These are phyloP conservation scores for Andrena bucephala DNA, from an alignment of 2,888 invertebrate species.

Conservation along the genomic window DNA sequence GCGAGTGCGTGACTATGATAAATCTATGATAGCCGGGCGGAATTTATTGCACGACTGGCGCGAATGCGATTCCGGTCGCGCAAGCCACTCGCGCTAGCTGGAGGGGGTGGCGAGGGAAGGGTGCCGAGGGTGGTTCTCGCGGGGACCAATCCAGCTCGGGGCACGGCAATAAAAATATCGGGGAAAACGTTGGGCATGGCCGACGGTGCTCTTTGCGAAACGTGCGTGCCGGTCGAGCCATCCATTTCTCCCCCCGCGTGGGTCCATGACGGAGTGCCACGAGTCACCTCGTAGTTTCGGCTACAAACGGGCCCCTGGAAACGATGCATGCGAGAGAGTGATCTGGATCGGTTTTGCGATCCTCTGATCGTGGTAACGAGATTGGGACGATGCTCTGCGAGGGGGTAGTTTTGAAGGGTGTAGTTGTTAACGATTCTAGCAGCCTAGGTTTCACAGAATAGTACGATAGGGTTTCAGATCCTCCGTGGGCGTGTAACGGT, in stretches of 20 bases:
- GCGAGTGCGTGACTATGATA: conserved; percentile 82
- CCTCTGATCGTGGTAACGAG: not conserved
- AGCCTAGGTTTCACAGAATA: no score
- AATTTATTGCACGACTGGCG: conserved; percentile 79
- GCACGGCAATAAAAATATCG: conserved; percentile 77
- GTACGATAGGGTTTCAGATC: no score
- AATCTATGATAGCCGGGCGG: conserved; percentile 76
- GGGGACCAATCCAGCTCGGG: conserved; percentile 73
- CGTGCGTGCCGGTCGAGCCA: conserved; percentile 42
- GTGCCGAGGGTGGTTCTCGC: conserved; percentile 56
- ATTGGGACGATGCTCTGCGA: no score
- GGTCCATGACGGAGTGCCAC: conserved; percentile 46
- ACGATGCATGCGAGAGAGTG: not conserved
- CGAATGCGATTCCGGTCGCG: conserved; percentile 76
- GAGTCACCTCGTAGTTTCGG: not conserved
- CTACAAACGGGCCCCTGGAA: not conserved
- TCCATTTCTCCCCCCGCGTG: conserved; percentile 46
- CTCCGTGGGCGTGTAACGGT: no score
- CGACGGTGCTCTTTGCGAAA: conserved; percentile 48
- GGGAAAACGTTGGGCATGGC: conserved; percentile 69
- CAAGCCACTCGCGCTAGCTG: conserved; percentile 31
- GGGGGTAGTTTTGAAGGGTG: no score
- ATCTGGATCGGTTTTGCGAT: not conserved
- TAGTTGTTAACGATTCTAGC: no score
- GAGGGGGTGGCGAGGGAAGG: conserved; percentile 47